A percentile compares a stretch with the other conserved stretches of the same genome.
Conservation (phyloP, 2,113 vertebrate genomes). For the Gymnobelideus leadbeateri region DNA sequence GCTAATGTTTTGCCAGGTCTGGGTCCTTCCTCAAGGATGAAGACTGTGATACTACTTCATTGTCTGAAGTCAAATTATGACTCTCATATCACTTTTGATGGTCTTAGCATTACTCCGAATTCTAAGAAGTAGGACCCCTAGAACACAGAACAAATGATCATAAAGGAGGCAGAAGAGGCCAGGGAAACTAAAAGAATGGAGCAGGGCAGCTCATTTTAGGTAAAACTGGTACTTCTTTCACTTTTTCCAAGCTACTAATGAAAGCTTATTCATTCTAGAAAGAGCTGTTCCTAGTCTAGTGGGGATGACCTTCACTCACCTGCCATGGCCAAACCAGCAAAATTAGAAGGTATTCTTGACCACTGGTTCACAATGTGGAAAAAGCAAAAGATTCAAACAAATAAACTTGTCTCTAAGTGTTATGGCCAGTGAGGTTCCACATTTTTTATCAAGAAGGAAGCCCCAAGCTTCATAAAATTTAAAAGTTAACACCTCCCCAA, state of each 20-base stretch:
- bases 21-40: not conserved
- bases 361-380: not conserved
- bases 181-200: not conserved
- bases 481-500: not conserved
- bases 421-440: not conserved
- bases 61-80: not conserved
- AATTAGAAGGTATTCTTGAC: not conserved
- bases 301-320: too few species aligned
- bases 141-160: not conserved
- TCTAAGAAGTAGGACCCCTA: not conserved
- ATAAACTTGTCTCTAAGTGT: not conserved
- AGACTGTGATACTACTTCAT: not conserved
- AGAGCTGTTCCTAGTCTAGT: not conserved
- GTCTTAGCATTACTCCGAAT: not conserved
- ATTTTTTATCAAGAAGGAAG: not conserved
- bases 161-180: not conserved
- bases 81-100: not conserved
- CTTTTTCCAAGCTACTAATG: not conserved
- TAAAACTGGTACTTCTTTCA: not conserved
- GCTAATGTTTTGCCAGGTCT: constrained; percentile 44
- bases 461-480: not conserved
- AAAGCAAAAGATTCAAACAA: not conserved
- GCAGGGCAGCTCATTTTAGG: too few species aligned
- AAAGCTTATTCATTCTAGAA: not conserved
- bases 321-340: not conserved